Base-by-base conservation (phyloP, 2,797 vertebrate species). In the Pyrrhura leucotis region DNA sequence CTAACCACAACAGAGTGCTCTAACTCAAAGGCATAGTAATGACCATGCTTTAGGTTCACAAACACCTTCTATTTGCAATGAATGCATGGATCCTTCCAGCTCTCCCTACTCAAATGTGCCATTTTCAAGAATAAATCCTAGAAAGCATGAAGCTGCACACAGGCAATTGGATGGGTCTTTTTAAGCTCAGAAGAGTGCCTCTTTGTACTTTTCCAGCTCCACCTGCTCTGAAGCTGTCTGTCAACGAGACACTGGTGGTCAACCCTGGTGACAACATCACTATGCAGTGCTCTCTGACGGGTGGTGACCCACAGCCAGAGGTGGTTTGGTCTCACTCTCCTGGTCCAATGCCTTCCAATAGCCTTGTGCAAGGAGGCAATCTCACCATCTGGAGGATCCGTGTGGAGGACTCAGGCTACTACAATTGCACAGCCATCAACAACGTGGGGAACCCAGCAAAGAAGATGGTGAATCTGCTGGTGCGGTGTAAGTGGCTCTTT, bases 381-480 rank as follows among this genome's bases (percentile, higher is more conserved):
- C 98, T 99, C 80, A 98, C 97, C 33, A 94, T 99, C 93, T 98
- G 98, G 81, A 98, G 98, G 1, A 99, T 99, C 88, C 98, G 93
- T 0, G 98, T 98, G 8, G 97, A 97, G 3, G 99, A 99, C 77
- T 99, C 98, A 0, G 99, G 99, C 53, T 98, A 98, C 97, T 99
- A 99, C 98, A 99, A 99, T 96, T 99, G 99, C 97, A 98, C 99
- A 0, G 99, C 99, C 29, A 98, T 98, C 97, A 99, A 99, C 98
- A 99, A 99, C 0, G 99, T 99, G 97, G 99, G 99, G 35, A 99
- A 99, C 97, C 99, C 99, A 0, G 99, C 99, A 26, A 99, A 99
- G 97, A 99, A 99, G 97, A 99, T 98, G 0, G 98, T 99, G 97
- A 99, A 99, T 95, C 96, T 99, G 25, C 91, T 99, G 71, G 99